Conservation (phyloP, 1,140 invertebrate genomes). For the Arctopsyche grandis region DNA sequence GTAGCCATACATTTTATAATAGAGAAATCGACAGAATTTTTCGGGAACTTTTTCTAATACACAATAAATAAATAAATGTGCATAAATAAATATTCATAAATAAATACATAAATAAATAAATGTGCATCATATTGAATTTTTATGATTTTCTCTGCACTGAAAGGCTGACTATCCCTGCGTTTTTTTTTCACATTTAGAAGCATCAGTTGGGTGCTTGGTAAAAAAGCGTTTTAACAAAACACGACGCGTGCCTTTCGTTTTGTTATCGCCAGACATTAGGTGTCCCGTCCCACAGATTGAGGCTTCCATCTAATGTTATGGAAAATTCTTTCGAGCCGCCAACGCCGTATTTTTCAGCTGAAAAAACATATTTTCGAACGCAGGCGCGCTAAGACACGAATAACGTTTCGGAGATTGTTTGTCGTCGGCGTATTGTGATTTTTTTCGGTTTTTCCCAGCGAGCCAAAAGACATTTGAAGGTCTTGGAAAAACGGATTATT, state of each 20-base stretch:
- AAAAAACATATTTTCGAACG: slow-evolving; percentile 11
- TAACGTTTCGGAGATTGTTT: slow-evolving; percentile 22
- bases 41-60: too few species aligned
- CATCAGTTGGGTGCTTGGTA: too few species aligned
- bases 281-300: not conserved
- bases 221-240: not conserved
- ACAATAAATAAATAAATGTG: too few species aligned
- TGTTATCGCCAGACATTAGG: not conserved
- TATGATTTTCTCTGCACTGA: too few species aligned
- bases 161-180: too few species aligned
- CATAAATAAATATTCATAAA: not conserved
- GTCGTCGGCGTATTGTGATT: slow-evolving; percentile 9
- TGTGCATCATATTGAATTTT: too few species aligned
- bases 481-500: slow-evolving; percentile 4
- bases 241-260: not conserved
- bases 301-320: not conserved
- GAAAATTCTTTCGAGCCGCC: not conserved
- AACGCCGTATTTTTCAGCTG: not conserved
- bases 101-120: not conserved
- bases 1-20: too few species aligned
- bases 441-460: not conserved
- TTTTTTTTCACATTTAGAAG: too few species aligned
- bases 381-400: not conserved
- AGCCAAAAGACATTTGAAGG: not conserved
- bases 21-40: too few species aligned